Base-by-base conservation (phyloP, 1,140 invertebrate species). In the Drosophila pectinifera region DNA sequence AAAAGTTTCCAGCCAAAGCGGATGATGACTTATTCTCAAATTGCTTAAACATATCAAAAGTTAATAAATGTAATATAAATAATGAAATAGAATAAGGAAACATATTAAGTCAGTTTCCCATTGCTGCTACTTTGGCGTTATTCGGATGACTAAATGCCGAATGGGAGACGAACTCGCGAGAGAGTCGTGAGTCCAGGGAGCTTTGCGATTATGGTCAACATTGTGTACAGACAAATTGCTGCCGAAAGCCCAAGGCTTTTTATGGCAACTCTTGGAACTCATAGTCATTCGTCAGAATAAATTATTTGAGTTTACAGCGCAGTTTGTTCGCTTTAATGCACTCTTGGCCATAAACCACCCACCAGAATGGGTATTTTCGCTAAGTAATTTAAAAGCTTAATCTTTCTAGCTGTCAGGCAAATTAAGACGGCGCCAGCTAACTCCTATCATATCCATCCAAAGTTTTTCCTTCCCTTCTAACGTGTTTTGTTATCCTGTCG, bases 171-270 rank as follows among this genome's bases (percentile, higher is more conserved):
- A 46, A 54, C 4, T 10, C 3, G 8, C 13, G 11, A 57, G 51
- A 36, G 42, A 49, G 18, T 41, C 13, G 18, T 2, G 18, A 49
- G 1, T 20, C 16, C 16, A 4, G 3, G 5, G 1, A 69, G 65
- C 65, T 73, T 73, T 42, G 28, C 31, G 18, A 14, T 70, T 72
- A 72, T 72, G 10, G 68, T 34, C 63, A 69, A 57, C 68, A 57
- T 69, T 34, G 16, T 53, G 31, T 51, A 1, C 59, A n/a, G 28
- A 16, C 72, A 72, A 62, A 68, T 62, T 20, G 10, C 14, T 16
- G 16, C 1, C 6, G 3, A 36, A 59, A 43, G 53, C 43, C 31
- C 10, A 10, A 2, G 4, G 38, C 16, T 31, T 38, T 48, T 39
- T 58, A 16, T 57, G 28, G 28, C 14, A 24, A 20, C 36, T 49